A percentile compares a stretch with the other conserved stretches of the same genome.
phyloP scores from a whole-genome alignment of 2,797 vertebrate genomes.

The Silurus lanzhouensis region DNA sequence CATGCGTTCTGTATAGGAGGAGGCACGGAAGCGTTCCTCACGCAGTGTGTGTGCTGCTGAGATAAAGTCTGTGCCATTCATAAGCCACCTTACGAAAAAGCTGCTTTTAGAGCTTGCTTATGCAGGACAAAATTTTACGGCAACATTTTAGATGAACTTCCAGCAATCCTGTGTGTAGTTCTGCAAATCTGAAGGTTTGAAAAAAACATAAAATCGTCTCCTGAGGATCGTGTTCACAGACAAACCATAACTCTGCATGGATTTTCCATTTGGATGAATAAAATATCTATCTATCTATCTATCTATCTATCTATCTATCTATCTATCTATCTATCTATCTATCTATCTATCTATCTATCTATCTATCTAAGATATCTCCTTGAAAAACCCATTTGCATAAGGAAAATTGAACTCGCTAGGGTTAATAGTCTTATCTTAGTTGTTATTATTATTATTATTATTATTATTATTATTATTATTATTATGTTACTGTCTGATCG shows the following conservation, averaged over 20 bases:
- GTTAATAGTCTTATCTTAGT: too few species aligned
- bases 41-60: background rate
- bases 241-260: background rate
- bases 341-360: too few species aligned
- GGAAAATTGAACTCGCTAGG: too few species aligned
- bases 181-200: background rate
- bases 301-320: too few species aligned
- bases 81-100: background rate
- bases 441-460: too few species aligned
- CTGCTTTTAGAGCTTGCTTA: background rate
- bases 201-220: background rate
- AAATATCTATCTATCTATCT: too few species aligned
- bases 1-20: background rate
- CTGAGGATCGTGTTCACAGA: background rate
- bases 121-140: background rate
- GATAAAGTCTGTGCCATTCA: slow-evolving; percentile 15
- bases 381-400: too few species aligned
- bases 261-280: background rate
- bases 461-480: too few species aligned
- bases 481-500: too few species aligned
- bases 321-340: too few species aligned
- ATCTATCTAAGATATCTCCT: too few species aligned
- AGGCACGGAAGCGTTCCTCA: background rate
- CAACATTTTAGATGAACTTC: background rate
- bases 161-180: background rate